Evolutionary conservation across 64 coral and sea anemone species (phyloP), one percentile per base, ranked within the genome.

Genomic region (Exaiptasia diaphana): DNA sequence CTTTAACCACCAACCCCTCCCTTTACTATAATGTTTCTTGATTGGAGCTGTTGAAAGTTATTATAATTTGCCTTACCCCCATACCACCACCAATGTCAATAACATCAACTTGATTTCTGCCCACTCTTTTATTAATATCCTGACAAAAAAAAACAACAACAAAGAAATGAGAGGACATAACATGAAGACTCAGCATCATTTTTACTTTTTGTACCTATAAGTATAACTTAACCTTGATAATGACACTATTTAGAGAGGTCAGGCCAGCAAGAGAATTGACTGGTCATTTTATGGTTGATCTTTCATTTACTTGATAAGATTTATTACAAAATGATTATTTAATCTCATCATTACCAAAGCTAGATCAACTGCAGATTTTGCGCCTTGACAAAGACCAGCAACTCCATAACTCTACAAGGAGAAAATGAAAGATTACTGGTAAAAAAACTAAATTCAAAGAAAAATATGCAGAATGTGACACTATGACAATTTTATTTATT

Each of bases 71-170:
- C 38, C 75, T 88, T 68, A 88, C 85, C 24, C 26, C 49, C 37
- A 80, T 40, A 32, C 92, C 92, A 25, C 92, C 92, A 4, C 92
- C 92, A 59, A 96, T 96, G 30, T 96, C 86, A 56, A 96, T 84
- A 4, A 76, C 74, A 65, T 85, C 32, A 64, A 96, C 40, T 45
- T 90, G 92, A 22, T 71, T 78, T 44, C 38, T 50, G 0, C 86
- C 92, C 25, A 85, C 75, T 75, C 41, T 90, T 10, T 36, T 37
- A 41, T 96, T 96, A 0, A 96, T 74, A 46, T 77, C 86, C 85
- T 88, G 24, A 45, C 20, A 21, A 46, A 38, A 20, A 58, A 85
- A 1, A 36, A n/a, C 2, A 77, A 74, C 23, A 50, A 67, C 2
- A 67, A 82, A 30, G 35, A 64, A 31, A 67, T 40, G 1, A 35